A percentile compares a stretch with the other conserved stretches of the same genome.
These are phyloP conservation scores for Conopomorpha cramerella DNA, from an alignment of 1,140 invertebrate genomes.

Conservation along the genomic window DNA sequence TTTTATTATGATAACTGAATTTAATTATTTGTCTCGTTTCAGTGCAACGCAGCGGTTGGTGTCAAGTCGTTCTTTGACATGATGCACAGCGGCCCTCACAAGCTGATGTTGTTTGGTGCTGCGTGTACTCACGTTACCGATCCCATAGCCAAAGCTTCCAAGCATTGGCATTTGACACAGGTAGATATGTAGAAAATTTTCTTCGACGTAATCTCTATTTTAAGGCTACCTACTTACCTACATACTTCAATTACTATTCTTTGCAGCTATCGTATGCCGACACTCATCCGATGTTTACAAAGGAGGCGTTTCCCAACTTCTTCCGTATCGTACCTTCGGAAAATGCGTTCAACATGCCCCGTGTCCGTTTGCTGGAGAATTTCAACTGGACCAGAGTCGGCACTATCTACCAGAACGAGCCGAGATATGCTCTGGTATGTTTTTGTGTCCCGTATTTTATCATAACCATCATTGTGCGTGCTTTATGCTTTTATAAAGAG, in stretches of 20 bases:
- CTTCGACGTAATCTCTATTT: too few relatives aligned
- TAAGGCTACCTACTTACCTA: too few relatives aligned
- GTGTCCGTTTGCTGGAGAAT: conserved; percentile 82
- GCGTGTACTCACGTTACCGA: conserved; percentile 96
- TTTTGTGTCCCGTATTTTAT: too few relatives aligned
- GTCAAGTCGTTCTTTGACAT: conserved; percentile 98
- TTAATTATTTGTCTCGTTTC: too few relatives aligned
- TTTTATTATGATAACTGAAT: too few relatives aligned
- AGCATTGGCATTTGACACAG: conserved; percentile 95
- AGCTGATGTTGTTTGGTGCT: conserved; percentile 94
- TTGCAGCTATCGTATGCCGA: conserved; percentile 95
- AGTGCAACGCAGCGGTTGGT: conserved; percentile 98
- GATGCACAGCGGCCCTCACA: conserved; percentile 90
- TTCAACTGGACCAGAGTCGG: conserved; percentile 98
- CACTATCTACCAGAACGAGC: conserved; percentile 96
- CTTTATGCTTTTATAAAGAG: too few relatives aligned
- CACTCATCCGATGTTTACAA: conserved; percentile 97
- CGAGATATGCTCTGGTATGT: conserved; percentile 86
- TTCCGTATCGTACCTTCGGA: conserved; percentile 95
- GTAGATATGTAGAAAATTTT: conserved; percentile 64
- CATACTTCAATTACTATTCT: conserved; percentile 5
- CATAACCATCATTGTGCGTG: too few relatives aligned
- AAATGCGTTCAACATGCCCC: conserved; percentile 93
- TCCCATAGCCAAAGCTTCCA: conserved; percentile 96
- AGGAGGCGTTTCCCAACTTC: conserved; percentile 93